These are phyloP conservation scores for Illadopsis cleaveri DNA, from an alignment of 2,113 vertebrate genomes.

Conservation along the genomic window DNA sequence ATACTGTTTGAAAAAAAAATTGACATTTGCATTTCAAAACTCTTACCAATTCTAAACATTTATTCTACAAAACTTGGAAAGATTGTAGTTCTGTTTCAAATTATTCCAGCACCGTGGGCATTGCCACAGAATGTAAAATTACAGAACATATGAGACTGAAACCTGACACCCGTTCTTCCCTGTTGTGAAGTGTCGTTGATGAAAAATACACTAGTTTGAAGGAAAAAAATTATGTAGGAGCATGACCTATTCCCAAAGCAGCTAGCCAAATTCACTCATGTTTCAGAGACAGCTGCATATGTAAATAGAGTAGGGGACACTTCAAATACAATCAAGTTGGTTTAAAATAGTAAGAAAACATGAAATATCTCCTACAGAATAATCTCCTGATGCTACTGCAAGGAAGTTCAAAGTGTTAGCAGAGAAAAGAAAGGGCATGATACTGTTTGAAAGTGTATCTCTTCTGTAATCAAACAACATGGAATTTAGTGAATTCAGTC, in stretches of 20 bases:
- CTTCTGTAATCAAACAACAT: background rate
- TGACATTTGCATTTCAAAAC: slow-evolving; percentile 80
- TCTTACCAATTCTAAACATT: slow-evolving; percentile 77
- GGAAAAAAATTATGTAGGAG: slow-evolving; percentile 44
- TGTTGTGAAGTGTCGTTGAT: slow-evolving; percentile 71
- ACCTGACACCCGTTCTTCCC: slow-evolving; percentile 78
- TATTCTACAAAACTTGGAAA: slow-evolving; percentile 80
- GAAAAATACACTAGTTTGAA: slow-evolving; percentile 65
- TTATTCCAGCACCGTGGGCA: slow-evolving; percentile 72
- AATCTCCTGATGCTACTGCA: slow-evolving; percentile 15
- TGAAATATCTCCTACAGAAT: slow-evolving; percentile 9
- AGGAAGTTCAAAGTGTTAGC: background rate
- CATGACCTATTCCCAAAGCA: slow-evolving; percentile 54
- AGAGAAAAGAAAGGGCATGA: background rate
- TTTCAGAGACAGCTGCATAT: background rate
- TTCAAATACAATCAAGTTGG: background rate
- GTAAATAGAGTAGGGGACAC: background rate
- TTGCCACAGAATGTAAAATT: slow-evolving; percentile 78
- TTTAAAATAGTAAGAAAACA: slow-evolving; percentile 29
- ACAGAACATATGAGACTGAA: slow-evolving; percentile 78
- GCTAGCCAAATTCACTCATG: slow-evolving; percentile 24
- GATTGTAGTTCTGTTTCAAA: slow-evolving; percentile 77
- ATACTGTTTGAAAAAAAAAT: slow-evolving; percentile 39
- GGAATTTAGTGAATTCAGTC: background rate
- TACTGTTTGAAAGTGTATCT: background rate